Conservation (phyloP, 2,888 invertebrate species). For the Tanytarsus gracilentus region DNA sequence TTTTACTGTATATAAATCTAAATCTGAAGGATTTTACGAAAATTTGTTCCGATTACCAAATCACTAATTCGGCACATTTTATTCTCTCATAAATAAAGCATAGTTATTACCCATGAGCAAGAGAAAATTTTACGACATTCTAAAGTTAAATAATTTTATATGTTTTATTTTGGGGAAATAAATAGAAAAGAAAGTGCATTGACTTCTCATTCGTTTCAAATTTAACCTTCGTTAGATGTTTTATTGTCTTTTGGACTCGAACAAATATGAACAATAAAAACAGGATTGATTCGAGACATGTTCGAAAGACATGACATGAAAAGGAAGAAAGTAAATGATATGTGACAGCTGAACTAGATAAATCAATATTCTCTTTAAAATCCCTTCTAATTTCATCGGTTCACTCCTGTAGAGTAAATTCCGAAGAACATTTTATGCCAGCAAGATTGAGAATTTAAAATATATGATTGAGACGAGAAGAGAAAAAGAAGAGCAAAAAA, state of each 20-base stretch:
- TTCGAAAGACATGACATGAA: background rate
- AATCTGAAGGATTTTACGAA: slow-evolving; percentile 6
- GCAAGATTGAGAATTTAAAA: too few relatives aligned
- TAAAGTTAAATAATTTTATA: background rate
- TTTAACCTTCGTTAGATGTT: background rate
- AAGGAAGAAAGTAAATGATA: background rate
- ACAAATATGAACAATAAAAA: too few relatives aligned
- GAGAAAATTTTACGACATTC: too few relatives aligned
- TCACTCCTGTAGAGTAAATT: too few relatives aligned
- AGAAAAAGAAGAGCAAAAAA: too few relatives aligned
- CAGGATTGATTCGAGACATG: background rate
- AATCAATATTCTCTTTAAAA: slow-evolving; percentile 16
- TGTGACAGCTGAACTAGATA: slow-evolving; percentile 28
- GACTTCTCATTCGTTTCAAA: background rate
- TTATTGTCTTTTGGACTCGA: too few relatives aligned
- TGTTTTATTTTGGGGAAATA: background rate
- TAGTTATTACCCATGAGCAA: too few relatives aligned
- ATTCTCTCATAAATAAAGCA: background rate
- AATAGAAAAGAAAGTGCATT: background rate
- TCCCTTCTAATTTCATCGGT: background rate
- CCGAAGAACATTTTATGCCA: too few relatives aligned
- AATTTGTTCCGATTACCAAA: slow-evolving; percentile 19
- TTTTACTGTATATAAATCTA: background rate
- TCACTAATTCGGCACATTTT: slow-evolving; percentile 13
- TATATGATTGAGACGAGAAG: too few relatives aligned